Evolutionary conservation across 2,888 invertebrate genomes (phyloP), one percentile per base, ranked within the genome.

Genomic region (Caenorhabditis virilis): DNA sequence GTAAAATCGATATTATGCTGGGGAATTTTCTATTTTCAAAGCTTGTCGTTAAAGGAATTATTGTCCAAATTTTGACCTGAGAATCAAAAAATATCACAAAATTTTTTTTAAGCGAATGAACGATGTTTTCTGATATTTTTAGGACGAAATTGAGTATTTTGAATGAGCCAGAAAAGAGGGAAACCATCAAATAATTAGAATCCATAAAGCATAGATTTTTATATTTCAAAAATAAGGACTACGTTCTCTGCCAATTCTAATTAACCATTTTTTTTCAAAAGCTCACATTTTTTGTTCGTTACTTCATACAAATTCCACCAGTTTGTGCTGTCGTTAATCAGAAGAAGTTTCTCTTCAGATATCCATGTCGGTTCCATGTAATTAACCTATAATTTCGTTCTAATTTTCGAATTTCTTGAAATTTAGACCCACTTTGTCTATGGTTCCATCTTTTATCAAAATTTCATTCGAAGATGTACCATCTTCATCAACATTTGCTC

Each of bases 241-340:
- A n/a, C n/a, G n/a, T n/a, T n/a, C n/a, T n/a, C n/a, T n/a, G n/a
- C n/a, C n/a, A n/a, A n/a, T n/a, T n/a, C n/a, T n/a, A n/a, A n/a
- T n/a, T n/a, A n/a, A n/a, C n/a, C n/a, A n/a, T n/a, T n/a, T n/a
- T n/a, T n/a, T n/a, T 27, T 52, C 9, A 20, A 15, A 16, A 35
- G 41, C 25, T 41, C 35, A 53, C 53, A 50, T 13, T 13, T 49
- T 13, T 56, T 50, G 3, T 52, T 38, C 5, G 79, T 77, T 52
- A 83, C 74, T 55, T 71, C 72, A 69, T 85, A 85, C 46, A 85
- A 68, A 62, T 85, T 85, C 84, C 85, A 85, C 83, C 84, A 85
- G 53, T 84, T 80, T 18, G 81, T 80, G 39, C 77, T 71, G 72
- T 85, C 85, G 50, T 83, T 72, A 39, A 85, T 78, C 60, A 80